Conservation (phyloP, 2,888 invertebrate genomes). For the Globia sparganii region DNA sequence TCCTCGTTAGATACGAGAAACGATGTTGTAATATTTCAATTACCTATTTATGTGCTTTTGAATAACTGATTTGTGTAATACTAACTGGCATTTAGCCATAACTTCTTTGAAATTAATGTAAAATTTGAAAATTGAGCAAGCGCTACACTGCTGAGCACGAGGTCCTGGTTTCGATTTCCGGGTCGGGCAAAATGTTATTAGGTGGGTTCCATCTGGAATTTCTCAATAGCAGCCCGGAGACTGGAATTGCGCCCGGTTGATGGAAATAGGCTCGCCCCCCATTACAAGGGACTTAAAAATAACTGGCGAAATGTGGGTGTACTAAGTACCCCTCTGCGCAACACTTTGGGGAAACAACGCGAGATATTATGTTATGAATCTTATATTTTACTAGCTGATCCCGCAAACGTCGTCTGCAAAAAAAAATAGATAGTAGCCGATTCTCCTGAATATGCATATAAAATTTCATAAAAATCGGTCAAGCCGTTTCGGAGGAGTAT, state of each 20-base stretch:
- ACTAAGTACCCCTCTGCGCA: too few species aligned
- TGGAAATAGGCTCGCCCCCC: neutral
- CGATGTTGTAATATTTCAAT: constrained; percentile 23
- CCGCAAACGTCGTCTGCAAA: too few species aligned
- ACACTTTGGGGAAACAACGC: too few species aligned
- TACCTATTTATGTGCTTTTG: neutral
- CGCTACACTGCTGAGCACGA: too few species aligned
- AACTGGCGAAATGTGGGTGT: neutral
- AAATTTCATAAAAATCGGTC: too few species aligned
- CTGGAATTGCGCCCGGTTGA: neutral
- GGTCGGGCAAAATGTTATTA: neutral
- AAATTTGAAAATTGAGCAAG: neutral
- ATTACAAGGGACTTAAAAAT: neutral
- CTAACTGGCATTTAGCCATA: neutral
- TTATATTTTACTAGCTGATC: neutral
- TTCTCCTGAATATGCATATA: too few species aligned
- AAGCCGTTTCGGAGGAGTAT: too few species aligned
- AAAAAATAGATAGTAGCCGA: too few species aligned
- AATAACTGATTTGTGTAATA: constrained; percentile 13
- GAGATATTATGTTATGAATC: neutral
- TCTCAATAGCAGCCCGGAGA: neutral
- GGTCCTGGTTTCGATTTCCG: too few species aligned
- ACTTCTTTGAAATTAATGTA: neutral
- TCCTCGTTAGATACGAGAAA: constrained; percentile 33
- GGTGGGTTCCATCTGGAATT: neutral